These are phyloP conservation scores for Glaucomys volans DNA, from an alignment of 2,113 vertebrate genomes.

Conservation along the genomic window DNA sequence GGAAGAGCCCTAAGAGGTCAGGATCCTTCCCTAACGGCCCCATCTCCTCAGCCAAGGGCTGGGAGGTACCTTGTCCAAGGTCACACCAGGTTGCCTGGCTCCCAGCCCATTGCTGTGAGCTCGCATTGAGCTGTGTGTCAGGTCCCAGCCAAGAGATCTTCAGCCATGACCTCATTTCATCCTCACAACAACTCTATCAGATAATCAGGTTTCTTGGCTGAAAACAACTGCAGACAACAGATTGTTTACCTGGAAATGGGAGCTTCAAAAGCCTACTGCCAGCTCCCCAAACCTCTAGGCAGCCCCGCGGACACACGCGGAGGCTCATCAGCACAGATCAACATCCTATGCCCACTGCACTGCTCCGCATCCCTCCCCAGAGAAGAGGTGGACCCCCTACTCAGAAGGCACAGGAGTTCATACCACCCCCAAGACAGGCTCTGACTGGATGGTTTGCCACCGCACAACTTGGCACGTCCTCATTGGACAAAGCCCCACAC, in stretches of 20 bases:
- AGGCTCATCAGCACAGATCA: neutral
- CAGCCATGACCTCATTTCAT: neutral
- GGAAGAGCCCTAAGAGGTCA: neutral
- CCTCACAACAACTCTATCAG: neutral
- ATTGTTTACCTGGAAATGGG: neutral
- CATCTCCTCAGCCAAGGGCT: neutral
- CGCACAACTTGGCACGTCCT: neutral
- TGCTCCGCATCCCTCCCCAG: neutral
- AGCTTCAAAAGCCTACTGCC: neutral
- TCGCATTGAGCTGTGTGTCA: neutral
- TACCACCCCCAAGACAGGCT: neutral
- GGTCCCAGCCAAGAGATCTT: neutral
- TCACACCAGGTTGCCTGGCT: neutral
- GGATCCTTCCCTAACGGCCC: neutral
- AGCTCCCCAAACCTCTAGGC: neutral
- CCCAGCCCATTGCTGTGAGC: neutral
- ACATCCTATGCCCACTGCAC: no score
- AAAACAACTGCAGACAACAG: neutral
- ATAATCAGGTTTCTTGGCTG: neutral
- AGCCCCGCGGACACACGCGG: no score
- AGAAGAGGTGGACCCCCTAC: neutral
- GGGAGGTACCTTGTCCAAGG: neutral
- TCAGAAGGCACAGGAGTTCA: neutral
- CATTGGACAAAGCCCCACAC: neutral
- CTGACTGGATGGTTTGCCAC: neutral